A percentile compares a stretch with the other conserved stretches of the same genome.
phyloP scores from a whole-genome alignment of 2,113 vertebrate species.

The Oryzias javanicus region DNA sequence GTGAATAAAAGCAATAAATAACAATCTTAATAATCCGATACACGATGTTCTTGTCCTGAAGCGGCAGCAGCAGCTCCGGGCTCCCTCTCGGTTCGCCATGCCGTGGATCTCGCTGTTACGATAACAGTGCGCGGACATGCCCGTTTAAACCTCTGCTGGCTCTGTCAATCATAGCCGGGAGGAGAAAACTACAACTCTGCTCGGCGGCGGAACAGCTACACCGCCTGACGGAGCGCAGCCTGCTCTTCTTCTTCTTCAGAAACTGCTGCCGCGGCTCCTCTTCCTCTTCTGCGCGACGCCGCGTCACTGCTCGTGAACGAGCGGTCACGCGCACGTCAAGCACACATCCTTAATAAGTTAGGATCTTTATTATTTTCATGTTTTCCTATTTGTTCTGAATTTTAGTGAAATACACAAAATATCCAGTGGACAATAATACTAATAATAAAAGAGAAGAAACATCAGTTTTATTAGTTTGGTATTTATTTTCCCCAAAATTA shows the following conservation, averaged over 20 bases:
- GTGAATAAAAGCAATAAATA: slow-evolving; percentile 83
- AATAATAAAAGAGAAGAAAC: too few relatives aligned
- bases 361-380: not conserved
- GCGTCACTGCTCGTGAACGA: slow-evolving; percentile 18
- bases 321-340: not conserved
- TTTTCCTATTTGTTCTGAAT: too few relatives aligned
- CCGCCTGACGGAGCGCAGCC: slow-evolving; percentile 31
- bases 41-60: slow-evolving; percentile 55
- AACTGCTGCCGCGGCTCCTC: not conserved
- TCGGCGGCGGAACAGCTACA: slow-evolving; percentile 14
- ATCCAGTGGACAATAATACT: too few relatives aligned
- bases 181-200: slow-evolving; percentile 7
- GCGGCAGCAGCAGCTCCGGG: slow-evolving; percentile 43
- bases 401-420: too few relatives aligned
- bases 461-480: too few relatives aligned
- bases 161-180: slow-evolving; percentile 68
- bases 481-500: too few relatives aligned
- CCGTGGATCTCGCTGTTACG: slow-evolving; percentile 50
- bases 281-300: slow-evolving; percentile 9
- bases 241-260: slow-evolving; percentile 11
- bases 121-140: slow-evolving; percentile 51
- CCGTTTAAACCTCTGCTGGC: slow-evolving; percentile 62
- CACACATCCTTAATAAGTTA: not conserved
- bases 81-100: slow-evolving; percentile 70
- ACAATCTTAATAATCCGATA: slow-evolving; percentile 71